Base-by-base conservation (phyloP, 92 coral and sea anemone species). In the Parazoanthus darwini region DNA sequence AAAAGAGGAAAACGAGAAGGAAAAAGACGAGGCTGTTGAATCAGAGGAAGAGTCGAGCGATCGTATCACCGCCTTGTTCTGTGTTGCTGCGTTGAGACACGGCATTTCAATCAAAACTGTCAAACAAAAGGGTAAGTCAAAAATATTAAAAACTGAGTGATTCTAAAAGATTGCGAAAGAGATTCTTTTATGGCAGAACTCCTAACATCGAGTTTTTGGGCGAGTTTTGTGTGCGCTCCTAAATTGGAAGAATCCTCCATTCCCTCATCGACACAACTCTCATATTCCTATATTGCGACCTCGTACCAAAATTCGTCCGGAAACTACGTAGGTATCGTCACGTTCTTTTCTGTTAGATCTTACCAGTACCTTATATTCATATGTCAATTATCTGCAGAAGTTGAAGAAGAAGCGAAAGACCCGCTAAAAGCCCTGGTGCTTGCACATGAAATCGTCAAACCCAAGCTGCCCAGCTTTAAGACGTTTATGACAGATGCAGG, bases 81-180 rank as follows among this genome's bases (percentile, higher is more conserved):
- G 79, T 51, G 48, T 84, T 72, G 79, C 87, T 71, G 87, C 87
- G 15, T 75, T 84, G 36, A 84, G 87, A 43, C 87, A 84, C 87
- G 87, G 87, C 13, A 84, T 84, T 22, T 70, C 87, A 25, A 84
- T 84, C 26, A 84, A 84, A 51, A 84, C 79, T 11, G 43, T 29
- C 16, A 84, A 84, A 74, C 78, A 84, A 84, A 84, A 84, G 44
- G 78, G 87, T 84, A 70, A 29, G 75, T 20, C 43, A n/a, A 10
- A 8, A 18, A 9, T 37, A 44, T 0, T 14, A 54, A 54, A 0
- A 7, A 48, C 8, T 48, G 9, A 48, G 10, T 6, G 7, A 48
- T 48, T 48, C 11, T 6, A 48, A 8, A 44, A 50, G 13, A 9
- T 50, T 50, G 14, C 10, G 13, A 50, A 50, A 50, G 11, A 0